phyloP scores from a whole-genome alignment of 2,113 vertebrate genomes.

The Indicator maculatus region DNA sequence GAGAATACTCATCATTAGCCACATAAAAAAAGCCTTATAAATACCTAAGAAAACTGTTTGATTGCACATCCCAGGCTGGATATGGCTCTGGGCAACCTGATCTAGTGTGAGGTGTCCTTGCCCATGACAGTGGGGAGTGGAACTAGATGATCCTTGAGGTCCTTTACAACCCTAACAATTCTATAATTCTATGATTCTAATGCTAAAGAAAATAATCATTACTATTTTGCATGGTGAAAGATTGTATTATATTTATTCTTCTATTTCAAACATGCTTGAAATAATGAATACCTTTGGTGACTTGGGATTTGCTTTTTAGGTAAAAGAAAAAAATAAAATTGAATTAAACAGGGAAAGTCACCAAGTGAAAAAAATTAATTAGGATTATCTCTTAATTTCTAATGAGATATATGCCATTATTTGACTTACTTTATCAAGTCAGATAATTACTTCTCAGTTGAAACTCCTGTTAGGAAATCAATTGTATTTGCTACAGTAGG shows the following conservation, averaged over 20 bases:
- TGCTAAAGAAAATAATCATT: not conserved
- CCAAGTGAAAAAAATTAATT: not conserved
- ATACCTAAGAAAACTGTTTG: not conserved
- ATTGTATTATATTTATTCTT: not conserved
- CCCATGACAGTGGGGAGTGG: no score
- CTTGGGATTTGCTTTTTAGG: not conserved
- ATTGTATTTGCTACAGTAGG: not conserved
- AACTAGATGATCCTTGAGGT: no score
- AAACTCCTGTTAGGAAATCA: not conserved
- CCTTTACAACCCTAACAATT: no score
- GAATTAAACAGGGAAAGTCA: constrained; percentile 23
- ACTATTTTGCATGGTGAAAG: not conserved
- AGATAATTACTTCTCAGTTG: not conserved
- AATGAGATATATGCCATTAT: constrained; percentile 8
- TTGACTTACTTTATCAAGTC: constrained; percentile 6
- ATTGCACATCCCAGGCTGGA: no score
- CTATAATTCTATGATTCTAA: not conserved
- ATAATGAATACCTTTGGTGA: not conserved
- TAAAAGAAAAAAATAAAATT: not conserved
- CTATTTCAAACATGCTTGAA: not conserved
- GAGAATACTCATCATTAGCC: not conserved
- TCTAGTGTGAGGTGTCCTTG: no score
- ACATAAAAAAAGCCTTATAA: not conserved
- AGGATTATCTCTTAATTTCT: constrained; percentile 38
- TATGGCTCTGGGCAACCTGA: no score